Evolutionary conservation across 2,113 vertebrate species (phyloP), one percentile per base, ranked within the genome.

Genomic region (Empidonax traillii): DNA sequence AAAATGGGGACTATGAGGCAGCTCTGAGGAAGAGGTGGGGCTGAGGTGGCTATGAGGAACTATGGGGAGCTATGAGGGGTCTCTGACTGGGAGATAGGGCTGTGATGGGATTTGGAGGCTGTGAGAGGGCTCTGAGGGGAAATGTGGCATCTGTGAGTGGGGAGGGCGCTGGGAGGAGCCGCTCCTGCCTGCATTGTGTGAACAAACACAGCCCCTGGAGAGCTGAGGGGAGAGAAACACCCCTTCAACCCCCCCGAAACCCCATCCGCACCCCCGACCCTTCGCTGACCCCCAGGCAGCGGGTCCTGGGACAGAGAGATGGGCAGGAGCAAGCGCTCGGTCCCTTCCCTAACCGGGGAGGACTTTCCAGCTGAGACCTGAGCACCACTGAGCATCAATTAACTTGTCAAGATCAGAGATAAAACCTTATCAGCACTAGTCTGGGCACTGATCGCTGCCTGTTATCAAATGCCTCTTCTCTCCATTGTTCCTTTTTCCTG

Each of bases 271-370:
- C 16, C 25, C n/a, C 5, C 21, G 23, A 14, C 12, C 14, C 56
- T 24, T 35, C 13, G 22, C 56, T 35, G n/a, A 23, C 21, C n/a
- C 35, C 24, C 16, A 8, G 19, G 9, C 30, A n/a, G 39, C 0
- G 3, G n/a, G 10, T 8, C n/a, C 39, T 23, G 15, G 14, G 14
- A 27, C 1, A 3, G 1, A 53, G 41, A 44, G 3, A 1, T 0
- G 0, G 4, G 25, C 61, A 67, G 19, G 12, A 75, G 55, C 25
- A 11, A 68, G 23, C 7, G 22, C 30, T 39, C 1, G 0, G 21
- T 44, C 52, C 22, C 39, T 71, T 35, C 4, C 0, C 19, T 51
- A 59, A 16, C 9, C 21, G 19, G 35, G 22, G 0, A 33, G 14
- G 67, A 58, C 8, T 28, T 84, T 87, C 75, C 5, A 8, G 21